Percentiles rank a stretch among this genome's conserved stretches.
Conservation (phyloP, 2,888 invertebrate genomes). For the Lutraria lutraria region DNA sequence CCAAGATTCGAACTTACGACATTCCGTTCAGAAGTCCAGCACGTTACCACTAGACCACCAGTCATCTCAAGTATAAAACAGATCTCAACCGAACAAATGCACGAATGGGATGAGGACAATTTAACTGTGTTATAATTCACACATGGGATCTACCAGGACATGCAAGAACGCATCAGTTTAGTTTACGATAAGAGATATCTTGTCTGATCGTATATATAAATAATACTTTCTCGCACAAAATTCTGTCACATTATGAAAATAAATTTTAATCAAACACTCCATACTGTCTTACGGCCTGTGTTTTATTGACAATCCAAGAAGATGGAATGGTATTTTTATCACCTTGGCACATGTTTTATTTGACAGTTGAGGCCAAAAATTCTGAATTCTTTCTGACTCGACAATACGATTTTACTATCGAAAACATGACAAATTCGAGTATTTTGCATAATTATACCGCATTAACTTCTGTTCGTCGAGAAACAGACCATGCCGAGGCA, state of each 20-base stretch:
- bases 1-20: too few relatives aligned
- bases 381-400: conserved; percentile 25
- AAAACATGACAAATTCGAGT: conserved; percentile 18
- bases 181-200: neutral
- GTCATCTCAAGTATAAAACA: too few relatives aligned
- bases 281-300: neutral
- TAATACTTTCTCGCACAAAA: neutral
- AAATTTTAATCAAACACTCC: conserved; percentile 1
- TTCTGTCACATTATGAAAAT: conserved; percentile 10
- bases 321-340: conserved; percentile 26
- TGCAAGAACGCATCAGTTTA: neutral
- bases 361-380: conserved; percentile 36
- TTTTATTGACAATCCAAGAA: conserved; percentile 30
- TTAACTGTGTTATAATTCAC: too few relatives aligned
- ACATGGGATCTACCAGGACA: neutral
- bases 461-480: neutral
- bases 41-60: too few relatives aligned
- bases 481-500: neutral
- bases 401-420: conserved; percentile 2
- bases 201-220: neutral
- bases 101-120: too few relatives aligned
- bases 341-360: conserved; percentile 37
- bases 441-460: neutral
- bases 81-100: too few relatives aligned
- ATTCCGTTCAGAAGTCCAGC: too few relatives aligned